Evolutionary conservation across 2,113 vertebrate species (phyloP).

Genomic region (Albula goreensis): DNA sequence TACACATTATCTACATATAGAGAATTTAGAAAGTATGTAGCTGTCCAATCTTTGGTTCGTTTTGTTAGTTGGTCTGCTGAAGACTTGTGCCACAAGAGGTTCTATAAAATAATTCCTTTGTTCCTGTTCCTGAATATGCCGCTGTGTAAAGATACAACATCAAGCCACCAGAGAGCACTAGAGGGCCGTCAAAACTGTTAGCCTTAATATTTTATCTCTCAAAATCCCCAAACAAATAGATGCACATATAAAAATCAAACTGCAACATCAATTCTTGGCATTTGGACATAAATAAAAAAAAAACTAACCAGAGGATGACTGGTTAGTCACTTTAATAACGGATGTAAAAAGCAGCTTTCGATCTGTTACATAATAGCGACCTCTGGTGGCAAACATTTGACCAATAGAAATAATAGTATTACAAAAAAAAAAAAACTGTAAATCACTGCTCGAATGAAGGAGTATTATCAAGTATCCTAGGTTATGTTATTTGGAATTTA

Average conservation of each 20-base stretch:
- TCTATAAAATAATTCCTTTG: background rate
- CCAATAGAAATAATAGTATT: too few relatives aligned
- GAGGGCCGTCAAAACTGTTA: background rate
- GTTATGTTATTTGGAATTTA: too few relatives aligned
- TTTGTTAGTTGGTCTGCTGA: background rate
- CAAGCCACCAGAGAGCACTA: conserved; percentile 13
- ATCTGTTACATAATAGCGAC: background rate
- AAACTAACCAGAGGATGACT: background rate
- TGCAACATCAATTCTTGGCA: background rate
- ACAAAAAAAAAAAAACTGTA: too few relatives aligned
- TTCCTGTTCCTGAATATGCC: background rate
- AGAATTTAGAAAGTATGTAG: too few relatives aligned
- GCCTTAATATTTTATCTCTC: background rate
- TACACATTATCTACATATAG: too few relatives aligned
- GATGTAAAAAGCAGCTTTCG: background rate
- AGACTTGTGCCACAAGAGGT: background rate
- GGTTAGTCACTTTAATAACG: background rate
- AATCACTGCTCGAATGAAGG: too few relatives aligned
- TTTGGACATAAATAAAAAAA: background rate
- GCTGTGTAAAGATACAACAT: background rate
- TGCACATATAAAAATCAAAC: background rate
- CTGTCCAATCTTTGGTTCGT: too few relatives aligned
- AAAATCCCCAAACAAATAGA: background rate
- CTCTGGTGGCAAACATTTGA: conserved; percentile 3
- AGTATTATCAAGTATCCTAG: too few relatives aligned